Percentiles rank a stretch among this genome's conserved stretches.
phyloP scores from a whole-genome alignment of 2,888 invertebrate species.

The Boloria selene region DNA sequence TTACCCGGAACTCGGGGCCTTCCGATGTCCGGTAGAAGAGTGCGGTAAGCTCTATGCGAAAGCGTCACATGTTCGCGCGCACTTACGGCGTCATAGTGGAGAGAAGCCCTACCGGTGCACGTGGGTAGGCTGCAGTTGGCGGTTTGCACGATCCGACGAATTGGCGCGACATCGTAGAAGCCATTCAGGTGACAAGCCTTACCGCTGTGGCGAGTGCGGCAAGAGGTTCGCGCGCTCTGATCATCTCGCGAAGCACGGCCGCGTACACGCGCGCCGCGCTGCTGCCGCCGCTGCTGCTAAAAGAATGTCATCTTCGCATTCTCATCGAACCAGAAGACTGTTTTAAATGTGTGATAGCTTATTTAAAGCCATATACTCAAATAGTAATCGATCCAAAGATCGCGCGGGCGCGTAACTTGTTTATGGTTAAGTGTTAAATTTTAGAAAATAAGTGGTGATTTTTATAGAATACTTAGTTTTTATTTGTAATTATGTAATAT shows the following conservation, averaged over 20 bases:
- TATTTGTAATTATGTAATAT: neutral
- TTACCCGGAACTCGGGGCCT: conserved; percentile 80
- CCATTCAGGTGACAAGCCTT: conserved; percentile 97
- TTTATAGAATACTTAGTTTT: no score
- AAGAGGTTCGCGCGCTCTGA: conserved; percentile 97
- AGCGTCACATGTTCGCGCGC: conserved; percentile 94
- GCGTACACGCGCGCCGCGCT: conserved; percentile 88
- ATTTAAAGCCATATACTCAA: neutral
- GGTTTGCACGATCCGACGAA: conserved; percentile 97
- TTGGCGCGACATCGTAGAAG: conserved; percentile 95
- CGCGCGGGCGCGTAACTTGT: conserved; percentile 36
- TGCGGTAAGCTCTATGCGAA: conserved; percentile 94
- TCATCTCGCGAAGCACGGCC: conserved; percentile 95
- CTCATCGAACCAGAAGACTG: conserved; percentile 54
- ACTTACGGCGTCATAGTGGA: conserved; percentile 92
- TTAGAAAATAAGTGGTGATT: neutral
- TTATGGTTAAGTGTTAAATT: conserved; percentile 8
- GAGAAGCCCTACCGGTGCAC: conserved; percentile 89
- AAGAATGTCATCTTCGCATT: conserved; percentile 45
- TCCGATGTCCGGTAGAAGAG: conserved; percentile 86
- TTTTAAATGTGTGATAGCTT: conserved; percentile 50
- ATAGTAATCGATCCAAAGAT: conserved; percentile 23
- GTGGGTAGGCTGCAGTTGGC: conserved; percentile 93
- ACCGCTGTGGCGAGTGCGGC: conserved; percentile 92
- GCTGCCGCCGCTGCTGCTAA: conserved; percentile 63